Evolutionary conservation across 1,140 invertebrate species (phyloP), one percentile per base, ranked within the genome.

Genomic region (Tyrophagus putrescentiae): DNA sequence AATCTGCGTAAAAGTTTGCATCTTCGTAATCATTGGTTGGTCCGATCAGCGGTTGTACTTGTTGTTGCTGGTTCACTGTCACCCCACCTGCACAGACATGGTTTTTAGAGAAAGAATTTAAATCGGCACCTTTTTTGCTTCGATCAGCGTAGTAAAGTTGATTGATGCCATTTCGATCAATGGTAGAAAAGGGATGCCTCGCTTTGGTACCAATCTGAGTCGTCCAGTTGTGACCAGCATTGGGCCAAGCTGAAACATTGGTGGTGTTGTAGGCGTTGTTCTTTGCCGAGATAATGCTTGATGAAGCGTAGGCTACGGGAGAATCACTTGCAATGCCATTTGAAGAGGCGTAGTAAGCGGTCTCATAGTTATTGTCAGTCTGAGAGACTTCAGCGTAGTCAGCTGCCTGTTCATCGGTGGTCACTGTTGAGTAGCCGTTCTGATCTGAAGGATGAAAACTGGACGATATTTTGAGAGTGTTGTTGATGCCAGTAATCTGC

Each of bases 341-440:
- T 18, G 57, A 58, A 18, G 57, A 11, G 16, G 48, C 57, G 53
- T 58, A 58, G 2, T 58, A 57, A 2, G 57, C 31, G n/a, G 57
- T 18, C 27, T 58, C 57, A 56, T 58, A 58, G 34, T 58, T 58
- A 28, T 58, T 58, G 13, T 58, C 57, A n/a, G 50, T 45, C 23
- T 57, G 39, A 18, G 57, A 58, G 1, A 58, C 57, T 57, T 58
- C 57, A 31, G 57, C 57, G 29, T 58, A 58, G 34, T 58, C 57
- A 25, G 39, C 57, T 4, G 25, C 44, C n/a, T 18, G 57, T 11
- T 58, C 57, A 57, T 58, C 57, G 4, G 57, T 58, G 11, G 57
- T 58, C 11, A 58, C 57, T 4, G 57, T 58, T 56, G 57, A 58
- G 53, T 58, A 58, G 23, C 57, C 57, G 11, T 23, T 57, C n/a